Base-by-base conservation (phyloP, 2,797 vertebrate species). In the Craterocephalus amniculus region DNA sequence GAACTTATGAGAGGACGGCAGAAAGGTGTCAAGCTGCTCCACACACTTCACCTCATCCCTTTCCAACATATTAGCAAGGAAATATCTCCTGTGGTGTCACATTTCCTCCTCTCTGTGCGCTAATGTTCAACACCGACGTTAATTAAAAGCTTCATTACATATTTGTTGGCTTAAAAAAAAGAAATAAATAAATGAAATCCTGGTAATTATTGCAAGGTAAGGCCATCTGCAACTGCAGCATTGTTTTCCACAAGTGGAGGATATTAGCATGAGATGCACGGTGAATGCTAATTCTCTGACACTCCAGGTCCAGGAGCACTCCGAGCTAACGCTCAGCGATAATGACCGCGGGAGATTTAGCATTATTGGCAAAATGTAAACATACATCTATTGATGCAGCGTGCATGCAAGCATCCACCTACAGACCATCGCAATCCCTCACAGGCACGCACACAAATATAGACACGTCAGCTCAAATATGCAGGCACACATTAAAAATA, bases 311-410 rank as follows among this genome's bases (percentile, higher is more conserved):
- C 69, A 59, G 70, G 59, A 82, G 84, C 84, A 45, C 85, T 83
- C 60, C 72, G 29, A 82, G 83, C 87, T 72, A 76, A 80, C 58
- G 72, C 83, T 79, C 66, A 4, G 62, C 86, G 79, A 72, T 88
- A 90, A 90, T 83, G 88, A 85, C 85, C 66, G 79, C 26, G 75
- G 79, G 87, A 91, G 90, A 84, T 91, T 93, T 91, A 92, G 90
- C 91, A 92, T 92, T 93, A 93, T 92, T 87, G 91, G 91, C 89
- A 74, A 92, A 93, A 92, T 93, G 90, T 88, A 89, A 92, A 93
- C 91, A 87, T 77, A 79, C 80, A 83, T 81, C 76, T 89, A 90
- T 92, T 61, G 89, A 92, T 79, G 91, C 68, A 13, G 63, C 4
- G 78, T 77, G 74, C 79, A 74, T 59, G 75, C 72, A 5, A 79